Percentiles rank a stretch among this genome's conserved stretches.
These are phyloP conservation scores for Amiota communis DNA, from an alignment of 2,888 invertebrate genomes.

Conservation along the genomic window DNA sequence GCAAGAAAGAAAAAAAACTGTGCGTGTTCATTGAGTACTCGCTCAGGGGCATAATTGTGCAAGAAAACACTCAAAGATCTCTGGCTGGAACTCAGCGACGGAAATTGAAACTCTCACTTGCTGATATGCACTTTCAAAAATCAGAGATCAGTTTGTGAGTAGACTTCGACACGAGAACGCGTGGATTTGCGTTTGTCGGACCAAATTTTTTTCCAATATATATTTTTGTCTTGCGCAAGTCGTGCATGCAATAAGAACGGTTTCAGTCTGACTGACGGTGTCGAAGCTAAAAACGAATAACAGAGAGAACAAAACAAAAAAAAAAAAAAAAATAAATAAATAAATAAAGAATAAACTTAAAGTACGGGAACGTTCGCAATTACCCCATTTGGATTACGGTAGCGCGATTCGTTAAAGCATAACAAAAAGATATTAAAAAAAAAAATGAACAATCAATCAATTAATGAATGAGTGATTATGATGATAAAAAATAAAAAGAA, in stretches of 20 bases:
- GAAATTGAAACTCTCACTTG: conserved; percentile 45
- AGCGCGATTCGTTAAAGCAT: conserved; percentile 52
- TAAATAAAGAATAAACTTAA: conserved; percentile 10
- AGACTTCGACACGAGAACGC: conserved; percentile 66
- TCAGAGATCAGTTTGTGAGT: conserved; percentile 70
- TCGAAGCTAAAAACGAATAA: not conserved
- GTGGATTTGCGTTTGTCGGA: conserved; percentile 49
- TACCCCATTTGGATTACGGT: conserved; percentile 69
- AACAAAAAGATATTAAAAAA: conserved; percentile 36
- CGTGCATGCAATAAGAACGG: not conserved
- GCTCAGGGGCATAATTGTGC: conserved; percentile 50
- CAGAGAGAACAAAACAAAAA: conserved; percentile 33
- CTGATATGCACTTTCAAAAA: conserved; percentile 47
- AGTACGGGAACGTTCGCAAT: conserved; percentile 46
- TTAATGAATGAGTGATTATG: not conserved
- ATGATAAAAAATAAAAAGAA: conserved; percentile 34
- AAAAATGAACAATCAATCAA: conserved; percentile 41
- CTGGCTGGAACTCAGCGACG: not conserved
- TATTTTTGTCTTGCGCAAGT: conserved; percentile 7
- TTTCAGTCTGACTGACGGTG: not conserved
- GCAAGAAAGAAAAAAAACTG: conserved; percentile 39
- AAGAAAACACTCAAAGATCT: conserved; percentile 40
- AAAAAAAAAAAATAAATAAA: too few species aligned
- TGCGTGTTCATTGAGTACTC: conserved; percentile 68
- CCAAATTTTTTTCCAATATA: conserved; percentile 34